Percentiles rank a stretch among this genome's conserved stretches.
Conservation (phyloP, 2,113 vertebrate species). For the Taurulus bubalis region DNA sequence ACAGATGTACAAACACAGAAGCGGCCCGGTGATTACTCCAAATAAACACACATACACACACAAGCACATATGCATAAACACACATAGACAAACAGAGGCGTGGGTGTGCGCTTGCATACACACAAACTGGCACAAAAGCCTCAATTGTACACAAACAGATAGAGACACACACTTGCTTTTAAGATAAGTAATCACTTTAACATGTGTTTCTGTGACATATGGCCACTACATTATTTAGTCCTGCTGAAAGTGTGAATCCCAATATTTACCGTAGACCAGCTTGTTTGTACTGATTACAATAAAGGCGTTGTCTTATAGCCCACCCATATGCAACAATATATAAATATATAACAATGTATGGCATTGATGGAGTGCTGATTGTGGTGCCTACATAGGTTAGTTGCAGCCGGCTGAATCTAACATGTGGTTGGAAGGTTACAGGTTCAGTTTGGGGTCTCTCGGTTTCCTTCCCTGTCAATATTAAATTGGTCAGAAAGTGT, state of each 20-base stretch:
- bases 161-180: constrained; percentile 6
- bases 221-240: constrained; percentile 15
- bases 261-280: constrained; percentile 22
- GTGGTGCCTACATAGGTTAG: not conserved
- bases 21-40: constrained; percentile 74
- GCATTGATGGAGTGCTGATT: constrained; percentile 24
- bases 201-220: constrained; percentile 19
- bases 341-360: not conserved
- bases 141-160: constrained; percentile 11
- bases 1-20: constrained; percentile 78
- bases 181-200: constrained; percentile 5
- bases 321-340: constrained; percentile 12
- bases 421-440: not conserved
- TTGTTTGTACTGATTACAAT: constrained; percentile 40
- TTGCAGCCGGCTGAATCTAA: not conserved
- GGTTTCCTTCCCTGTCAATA: not conserved
- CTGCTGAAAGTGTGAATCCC: constrained; percentile 34
- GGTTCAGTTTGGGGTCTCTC: not conserved
- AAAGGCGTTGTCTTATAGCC: constrained; percentile 16
- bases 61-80: not conserved
- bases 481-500: not conserved
- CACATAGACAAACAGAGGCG: constrained; percentile 9
- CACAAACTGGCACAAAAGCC: constrained; percentile 7
- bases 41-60: constrained; percentile 72
- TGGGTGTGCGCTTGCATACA: not conserved